Evolutionary conservation across 2,888 invertebrate species (phyloP).

Genomic region (Eupithecia subfuscata): DNA sequence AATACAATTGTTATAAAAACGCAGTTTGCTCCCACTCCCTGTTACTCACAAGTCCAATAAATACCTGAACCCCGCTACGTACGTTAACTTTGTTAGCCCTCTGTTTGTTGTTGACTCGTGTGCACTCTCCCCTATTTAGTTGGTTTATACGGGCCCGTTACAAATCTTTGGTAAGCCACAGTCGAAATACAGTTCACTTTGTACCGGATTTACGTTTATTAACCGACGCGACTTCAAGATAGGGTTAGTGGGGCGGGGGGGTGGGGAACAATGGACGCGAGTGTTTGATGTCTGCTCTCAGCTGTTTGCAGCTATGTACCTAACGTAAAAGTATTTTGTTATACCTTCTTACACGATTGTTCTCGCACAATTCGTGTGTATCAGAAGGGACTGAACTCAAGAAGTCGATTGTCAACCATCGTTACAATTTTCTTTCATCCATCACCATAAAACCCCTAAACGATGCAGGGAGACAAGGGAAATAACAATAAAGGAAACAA

Average conservation of each 20-base stretch:
- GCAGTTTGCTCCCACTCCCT: neutral
- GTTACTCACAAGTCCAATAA: conserved; percentile 6
- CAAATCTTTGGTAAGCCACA: conserved; percentile 77
- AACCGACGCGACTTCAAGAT: conserved; percentile 62
- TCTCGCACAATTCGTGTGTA: neutral
- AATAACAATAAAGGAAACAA: conserved; percentile 4
- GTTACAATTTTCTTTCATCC: neutral
- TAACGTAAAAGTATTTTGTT: neutral
- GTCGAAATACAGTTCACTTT: conserved; percentile 69
- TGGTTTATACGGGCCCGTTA: conserved; percentile 57
- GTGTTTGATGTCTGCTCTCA: conserved; percentile 18
- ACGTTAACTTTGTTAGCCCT: conserved; percentile 10
- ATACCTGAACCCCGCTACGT: neutral
- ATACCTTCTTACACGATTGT: neutral
- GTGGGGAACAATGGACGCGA: conserved; percentile 16
- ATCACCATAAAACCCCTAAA: conserved; percentile 1
- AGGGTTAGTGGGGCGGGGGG: conserved; percentile 41
- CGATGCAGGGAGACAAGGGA: neutral
- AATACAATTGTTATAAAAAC: neutral
- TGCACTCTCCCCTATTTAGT: conserved; percentile 39
- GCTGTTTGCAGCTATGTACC: neutral
- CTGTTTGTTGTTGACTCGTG: conserved; percentile 21
- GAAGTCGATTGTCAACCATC: neutral
- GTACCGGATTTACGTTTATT: conserved; percentile 74
- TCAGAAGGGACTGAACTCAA: neutral